Evolutionary conservation across 2,888 invertebrate species (phyloP).

Genomic region (Agrochola lychnidis): DNA sequence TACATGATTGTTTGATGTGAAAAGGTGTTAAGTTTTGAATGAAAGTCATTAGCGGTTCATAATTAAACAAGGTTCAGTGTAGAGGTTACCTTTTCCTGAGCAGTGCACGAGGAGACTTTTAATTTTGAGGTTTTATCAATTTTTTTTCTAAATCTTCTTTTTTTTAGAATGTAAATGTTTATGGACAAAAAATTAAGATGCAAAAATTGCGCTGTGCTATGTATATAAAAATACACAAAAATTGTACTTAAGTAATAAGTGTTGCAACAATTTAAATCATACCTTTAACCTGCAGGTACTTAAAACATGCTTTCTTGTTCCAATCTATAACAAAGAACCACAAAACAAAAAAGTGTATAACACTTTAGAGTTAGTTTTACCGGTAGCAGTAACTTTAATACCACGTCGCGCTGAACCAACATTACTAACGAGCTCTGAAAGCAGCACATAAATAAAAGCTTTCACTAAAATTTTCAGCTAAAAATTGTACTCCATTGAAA

Average conservation of each 20-base stretch:
- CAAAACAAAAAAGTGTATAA: conserved; percentile 18
- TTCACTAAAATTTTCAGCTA: conserved; percentile 49
- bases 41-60: conserved; percentile 23
- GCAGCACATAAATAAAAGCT: conserved; percentile 58
- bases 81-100: conserved; percentile 4
- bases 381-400: conserved; percentile 29
- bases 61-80: conserved; percentile 19
- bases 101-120: neutral
- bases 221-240: neutral
- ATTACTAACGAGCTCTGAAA: conserved; percentile 59
- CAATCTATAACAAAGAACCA: neutral
- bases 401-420: conserved; percentile 30
- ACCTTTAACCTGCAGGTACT: neutral
- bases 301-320: neutral
- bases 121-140: neutral
- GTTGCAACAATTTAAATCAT: neutral
- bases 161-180: too few species aligned
- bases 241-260: too few species aligned
- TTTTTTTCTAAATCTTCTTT: neutral
- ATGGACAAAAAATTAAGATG: neutral
- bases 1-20: neutral
- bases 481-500: conserved; percentile 50
- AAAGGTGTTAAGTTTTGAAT: conserved; percentile 8
- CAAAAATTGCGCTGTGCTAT: neutral
- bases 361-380: conserved; percentile 11